Conservation (phyloP, 1,140 invertebrate genomes). For the Nasonia longicornis region DNA sequence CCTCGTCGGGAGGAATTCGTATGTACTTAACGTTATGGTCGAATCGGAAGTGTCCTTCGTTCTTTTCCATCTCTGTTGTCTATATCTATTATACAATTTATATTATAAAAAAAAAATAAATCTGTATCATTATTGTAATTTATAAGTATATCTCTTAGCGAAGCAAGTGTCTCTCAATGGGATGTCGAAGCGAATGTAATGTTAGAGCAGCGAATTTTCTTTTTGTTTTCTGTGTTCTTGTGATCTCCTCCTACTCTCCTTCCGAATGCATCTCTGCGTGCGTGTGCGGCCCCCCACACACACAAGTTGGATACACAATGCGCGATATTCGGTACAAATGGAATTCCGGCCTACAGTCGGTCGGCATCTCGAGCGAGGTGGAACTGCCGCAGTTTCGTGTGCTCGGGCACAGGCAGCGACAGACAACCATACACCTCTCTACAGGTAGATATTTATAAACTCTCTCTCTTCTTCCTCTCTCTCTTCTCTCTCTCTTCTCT, state of each 20-base stretch:
- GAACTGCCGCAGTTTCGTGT: slow-evolving; percentile 95
- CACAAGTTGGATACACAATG: slow-evolving; percentile 93
- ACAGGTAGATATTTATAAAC: slow-evolving; percentile 83
- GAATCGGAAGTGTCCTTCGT: background rate
- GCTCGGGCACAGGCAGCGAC: slow-evolving; percentile 90
- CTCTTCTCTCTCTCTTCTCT: slow-evolving; percentile 23
- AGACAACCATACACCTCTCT: slow-evolving; percentile 90
- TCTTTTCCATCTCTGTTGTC: too few species aligned
- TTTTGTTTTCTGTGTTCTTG: slow-evolving; percentile 46
- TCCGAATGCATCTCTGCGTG: slow-evolving; percentile 25
- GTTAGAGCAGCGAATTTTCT: slow-evolving; percentile 70
- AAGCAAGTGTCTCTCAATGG: slow-evolving; percentile 27
- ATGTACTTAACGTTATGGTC: background rate
- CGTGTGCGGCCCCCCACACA: background rate
- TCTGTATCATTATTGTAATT: slow-evolving; percentile 28
- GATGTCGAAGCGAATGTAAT: slow-evolving; percentile 50
- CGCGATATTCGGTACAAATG: slow-evolving; percentile 97
- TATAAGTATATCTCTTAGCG: slow-evolving; percentile 12
- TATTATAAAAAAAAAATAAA: too few species aligned
- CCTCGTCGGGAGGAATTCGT: background rate
- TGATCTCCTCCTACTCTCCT: slow-evolving; percentile 32
- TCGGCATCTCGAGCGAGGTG: slow-evolving; percentile 91
- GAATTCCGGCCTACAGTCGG: slow-evolving; percentile 88
- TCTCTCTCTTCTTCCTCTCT: slow-evolving; percentile 50
- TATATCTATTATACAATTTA: too few species aligned